Percentiles rank a stretch among this genome's conserved stretches.
phyloP scores from a whole-genome alignment of 2,797 vertebrate genomes.

The Tolypeutes matacus region DNA sequence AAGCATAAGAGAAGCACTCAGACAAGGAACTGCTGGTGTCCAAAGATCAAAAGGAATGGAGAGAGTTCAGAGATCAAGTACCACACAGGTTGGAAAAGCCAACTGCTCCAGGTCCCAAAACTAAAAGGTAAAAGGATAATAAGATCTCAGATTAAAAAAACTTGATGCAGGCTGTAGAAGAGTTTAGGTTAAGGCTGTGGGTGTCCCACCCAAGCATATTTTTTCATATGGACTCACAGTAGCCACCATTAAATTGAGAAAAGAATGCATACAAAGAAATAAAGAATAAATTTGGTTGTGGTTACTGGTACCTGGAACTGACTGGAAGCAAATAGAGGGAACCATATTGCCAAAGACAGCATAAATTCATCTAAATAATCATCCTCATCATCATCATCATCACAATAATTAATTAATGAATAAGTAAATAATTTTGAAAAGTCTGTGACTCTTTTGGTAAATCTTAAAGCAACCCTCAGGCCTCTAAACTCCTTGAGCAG shows the following conservation, averaged over 20 bases:
- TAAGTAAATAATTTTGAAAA: background rate
- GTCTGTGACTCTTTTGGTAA: background rate
- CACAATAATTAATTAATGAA: background rate
- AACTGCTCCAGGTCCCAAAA: background rate
- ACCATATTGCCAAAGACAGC: background rate
- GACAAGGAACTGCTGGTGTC: background rate
- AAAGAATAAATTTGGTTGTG: background rate
- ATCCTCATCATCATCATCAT: too few species aligned
- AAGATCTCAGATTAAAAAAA: background rate
- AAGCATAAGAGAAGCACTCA: too few species aligned
- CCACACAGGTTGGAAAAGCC: background rate
- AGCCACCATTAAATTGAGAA: background rate
- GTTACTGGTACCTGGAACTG: background rate
- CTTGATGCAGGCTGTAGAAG: background rate
- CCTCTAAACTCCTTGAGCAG: background rate
- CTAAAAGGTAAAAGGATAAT: background rate
- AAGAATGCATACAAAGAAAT: background rate
- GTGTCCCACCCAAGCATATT: background rate
- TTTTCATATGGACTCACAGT: background rate
- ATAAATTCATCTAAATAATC: background rate
- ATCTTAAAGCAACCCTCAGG: background rate
- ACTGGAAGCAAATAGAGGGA: background rate
- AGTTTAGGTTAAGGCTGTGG: background rate
- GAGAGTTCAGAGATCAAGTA: background rate
- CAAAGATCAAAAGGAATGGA: background rate